Base-by-base conservation (phyloP, 2,797 vertebrate genomes). In the Coendou prehensilis region DNA sequence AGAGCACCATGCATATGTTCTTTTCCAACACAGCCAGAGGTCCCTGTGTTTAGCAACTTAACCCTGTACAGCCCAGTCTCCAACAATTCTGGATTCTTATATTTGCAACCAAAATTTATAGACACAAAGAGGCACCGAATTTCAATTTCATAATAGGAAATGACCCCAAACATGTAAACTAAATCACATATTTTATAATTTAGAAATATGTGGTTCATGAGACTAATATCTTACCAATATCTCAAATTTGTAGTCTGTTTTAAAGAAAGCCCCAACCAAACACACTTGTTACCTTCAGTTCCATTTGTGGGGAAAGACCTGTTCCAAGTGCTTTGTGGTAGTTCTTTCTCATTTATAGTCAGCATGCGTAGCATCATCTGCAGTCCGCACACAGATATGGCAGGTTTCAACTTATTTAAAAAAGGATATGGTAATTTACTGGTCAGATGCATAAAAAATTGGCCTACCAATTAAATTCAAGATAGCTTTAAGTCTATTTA, bases 401-500 rank as follows among this genome's bases (percentile, higher is more conserved):
- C 80, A 91, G 50, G 20, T 50, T 67, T 96, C 67, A 85, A 85
- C 30, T 83, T 89, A 84, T 64, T 95, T 92, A 0, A 64, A 71
- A 96, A 96, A 86, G 61, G 50, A 86, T 63, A 90, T 56, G 59
- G 67, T 89, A 67, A 96, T 90, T 96, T 78, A 85, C 56, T 30
- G 56, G 92, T 78, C 93, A 96, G 52, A 76, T 18, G 23, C 81
- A 90, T 95, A 92, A 98, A 96, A 96, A 90, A 97, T 92, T 85
- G 89, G 18, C 57, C 96, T 79, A 97, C 94, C 95, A 97, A 96
- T 97, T 98, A 97, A 94, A 94, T 93, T 64, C 67, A 85, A 80
- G 96, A 83, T 95, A 96, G 95, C 85, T 97, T 96, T 93, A 97
- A 75, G 81, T 96, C 94, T 97, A 82, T 97, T 97, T 98, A 97